Percentiles rank a stretch among this genome's conserved stretches.
phyloP scores from a whole-genome alignment of 2,888 invertebrate genomes.

The Tiphia femorata region DNA sequence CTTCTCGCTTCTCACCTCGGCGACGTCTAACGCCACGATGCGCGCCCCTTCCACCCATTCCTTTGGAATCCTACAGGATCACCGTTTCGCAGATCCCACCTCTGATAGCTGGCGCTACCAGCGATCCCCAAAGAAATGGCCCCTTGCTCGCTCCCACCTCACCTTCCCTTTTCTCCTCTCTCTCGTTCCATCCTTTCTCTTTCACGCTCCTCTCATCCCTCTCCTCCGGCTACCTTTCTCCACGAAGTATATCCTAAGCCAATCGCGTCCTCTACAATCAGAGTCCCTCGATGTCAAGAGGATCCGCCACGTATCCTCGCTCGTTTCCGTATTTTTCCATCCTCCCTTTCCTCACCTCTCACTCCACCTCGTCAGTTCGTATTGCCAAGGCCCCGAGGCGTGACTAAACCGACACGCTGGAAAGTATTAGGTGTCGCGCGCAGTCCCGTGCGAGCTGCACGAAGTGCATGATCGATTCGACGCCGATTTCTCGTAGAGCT shows the following conservation, averaged over 20 bases:
- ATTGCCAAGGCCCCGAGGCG: too few relatives aligned
- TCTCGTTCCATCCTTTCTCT: background rate
- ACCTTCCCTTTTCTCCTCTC: background rate
- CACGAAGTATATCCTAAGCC: conserved; percentile 4
- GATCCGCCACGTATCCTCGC: background rate
- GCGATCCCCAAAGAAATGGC: background rate
- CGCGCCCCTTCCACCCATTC: conserved; percentile 11
- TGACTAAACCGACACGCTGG: background rate
- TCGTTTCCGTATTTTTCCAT: background rate
- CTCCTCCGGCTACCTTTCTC: background rate
- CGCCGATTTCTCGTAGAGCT: too few relatives aligned
- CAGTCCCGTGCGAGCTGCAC: too few relatives aligned
- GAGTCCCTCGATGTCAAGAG: background rate
- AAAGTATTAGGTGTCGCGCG: too few relatives aligned
- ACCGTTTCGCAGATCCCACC: background rate
- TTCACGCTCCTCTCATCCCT: background rate
- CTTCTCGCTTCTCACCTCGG: conserved; percentile 16
- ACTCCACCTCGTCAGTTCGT: too few relatives aligned
- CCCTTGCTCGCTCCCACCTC: background rate
- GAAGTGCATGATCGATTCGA: too few relatives aligned
- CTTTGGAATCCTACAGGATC: background rate
- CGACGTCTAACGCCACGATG: conserved; percentile 1
- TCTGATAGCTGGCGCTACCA: background rate
- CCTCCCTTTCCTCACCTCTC: too few relatives aligned
- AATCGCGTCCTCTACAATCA: conserved; percentile 8